Conservation (phyloP, 2,113 vertebrate genomes). For the Hiodon alosoides region DNA sequence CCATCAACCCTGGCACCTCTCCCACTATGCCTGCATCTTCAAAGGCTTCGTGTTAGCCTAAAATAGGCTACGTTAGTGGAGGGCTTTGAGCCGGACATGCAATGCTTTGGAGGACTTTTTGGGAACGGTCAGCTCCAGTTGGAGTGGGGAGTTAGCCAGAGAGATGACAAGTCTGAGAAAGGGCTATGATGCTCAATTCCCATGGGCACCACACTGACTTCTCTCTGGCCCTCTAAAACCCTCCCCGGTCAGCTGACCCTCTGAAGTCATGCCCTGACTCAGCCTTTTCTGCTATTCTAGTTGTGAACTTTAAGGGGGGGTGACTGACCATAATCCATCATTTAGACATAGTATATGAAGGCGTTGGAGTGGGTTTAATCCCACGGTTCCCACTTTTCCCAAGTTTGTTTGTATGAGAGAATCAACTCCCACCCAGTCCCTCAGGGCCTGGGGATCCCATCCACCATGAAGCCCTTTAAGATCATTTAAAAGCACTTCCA, state of each 20-base stretch:
- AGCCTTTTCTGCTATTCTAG: constrained; percentile 4
- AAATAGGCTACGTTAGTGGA: not conserved
- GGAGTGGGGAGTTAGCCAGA: not conserved
- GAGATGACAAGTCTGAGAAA: not conserved
- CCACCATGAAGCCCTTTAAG: constrained; percentile 52
- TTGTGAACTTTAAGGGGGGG: not conserved
- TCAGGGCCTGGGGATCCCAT: constrained; percentile 21
- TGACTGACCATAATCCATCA: constrained; percentile 35
- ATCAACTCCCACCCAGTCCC: no score
- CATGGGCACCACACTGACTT: constrained; percentile 1
- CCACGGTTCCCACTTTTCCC: constrained; percentile 2
- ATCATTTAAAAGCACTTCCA: constrained; percentile 59
- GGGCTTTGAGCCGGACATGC: no score
- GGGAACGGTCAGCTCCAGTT: not conserved
- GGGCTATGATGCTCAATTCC: not conserved
- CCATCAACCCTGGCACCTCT: constrained; percentile 68
- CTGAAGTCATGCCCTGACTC: constrained; percentile 26
- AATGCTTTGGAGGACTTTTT: not conserved
- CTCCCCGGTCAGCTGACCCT: constrained; percentile 20
- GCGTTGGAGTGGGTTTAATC: constrained; percentile 22
- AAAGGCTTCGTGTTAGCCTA: constrained; percentile 21
- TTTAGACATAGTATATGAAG: constrained; percentile 49
- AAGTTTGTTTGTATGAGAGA: no score
- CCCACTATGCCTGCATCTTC: constrained; percentile 58
- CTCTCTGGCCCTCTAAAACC: constrained; percentile 56